These are phyloP conservation scores for Onychomys arenicola DNA, from an alignment of 2,797 vertebrate species.

Conservation along the genomic window DNA sequence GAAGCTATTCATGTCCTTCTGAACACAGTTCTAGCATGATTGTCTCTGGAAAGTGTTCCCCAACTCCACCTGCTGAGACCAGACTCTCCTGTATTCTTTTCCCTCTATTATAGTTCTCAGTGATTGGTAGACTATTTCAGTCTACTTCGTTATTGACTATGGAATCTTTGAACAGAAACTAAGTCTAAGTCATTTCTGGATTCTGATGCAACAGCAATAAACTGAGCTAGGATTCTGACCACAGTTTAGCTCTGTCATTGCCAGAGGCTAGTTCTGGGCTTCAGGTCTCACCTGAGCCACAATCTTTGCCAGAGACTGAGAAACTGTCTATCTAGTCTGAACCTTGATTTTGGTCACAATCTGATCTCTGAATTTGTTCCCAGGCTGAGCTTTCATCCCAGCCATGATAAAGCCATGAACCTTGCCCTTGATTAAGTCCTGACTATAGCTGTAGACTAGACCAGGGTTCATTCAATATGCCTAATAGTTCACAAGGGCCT, in stretches of 20 bases:
- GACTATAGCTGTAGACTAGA: conserved; percentile 26
- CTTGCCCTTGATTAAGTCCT: neutral
- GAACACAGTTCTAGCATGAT: neutral
- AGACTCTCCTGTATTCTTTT: neutral
- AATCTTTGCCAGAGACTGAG: neutral
- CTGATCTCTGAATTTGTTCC: neutral
- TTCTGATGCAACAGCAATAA: neutral
- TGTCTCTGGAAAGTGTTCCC: neutral
- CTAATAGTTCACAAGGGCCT: neutral
- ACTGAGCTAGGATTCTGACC: neutral
- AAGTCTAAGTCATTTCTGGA: conserved; percentile 17
- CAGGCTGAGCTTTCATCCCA: neutral
- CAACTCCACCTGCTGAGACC: neutral
- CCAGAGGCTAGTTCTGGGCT: neutral
- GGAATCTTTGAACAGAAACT: conserved; percentile 13
- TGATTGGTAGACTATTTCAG: conserved; percentile 26
- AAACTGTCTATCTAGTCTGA: neutral
- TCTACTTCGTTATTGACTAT: conserved; percentile 10
- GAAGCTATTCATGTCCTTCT: neutral
- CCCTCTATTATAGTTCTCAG: neutral
- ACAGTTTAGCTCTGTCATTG: neutral
- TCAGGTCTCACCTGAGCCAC: neutral
- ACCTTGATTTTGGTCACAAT: neutral
- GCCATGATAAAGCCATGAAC: neutral
- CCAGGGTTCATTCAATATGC: neutral